Percentiles rank a stretch among this genome's conserved stretches.
These are phyloP conservation scores for Phalloptychus januarius DNA, from an alignment of 2,797 vertebrate genomes.

Conservation along the genomic window DNA sequence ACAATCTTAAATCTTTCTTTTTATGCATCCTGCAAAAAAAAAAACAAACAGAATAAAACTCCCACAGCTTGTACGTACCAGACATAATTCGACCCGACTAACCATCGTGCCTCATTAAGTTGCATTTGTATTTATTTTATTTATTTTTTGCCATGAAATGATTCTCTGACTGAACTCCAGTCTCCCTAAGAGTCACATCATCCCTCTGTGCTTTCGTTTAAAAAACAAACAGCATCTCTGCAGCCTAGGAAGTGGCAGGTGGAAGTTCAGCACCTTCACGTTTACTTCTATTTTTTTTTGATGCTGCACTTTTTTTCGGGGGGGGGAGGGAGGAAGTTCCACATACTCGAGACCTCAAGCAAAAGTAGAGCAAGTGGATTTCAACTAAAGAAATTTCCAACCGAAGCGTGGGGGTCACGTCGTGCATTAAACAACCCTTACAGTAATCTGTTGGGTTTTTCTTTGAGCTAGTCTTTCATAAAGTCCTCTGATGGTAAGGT, in stretches of 20 bases:
- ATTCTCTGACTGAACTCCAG: slow-evolving; percentile 17
- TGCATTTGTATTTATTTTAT: not conserved
- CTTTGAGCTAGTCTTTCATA: slow-evolving; percentile 2
- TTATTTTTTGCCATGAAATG: slow-evolving; percentile 11
- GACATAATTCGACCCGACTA: slow-evolving; percentile 64
- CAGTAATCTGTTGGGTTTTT: not conserved
- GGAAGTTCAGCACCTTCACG: slow-evolving; percentile 46
- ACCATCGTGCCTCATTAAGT: slow-evolving; percentile 48
- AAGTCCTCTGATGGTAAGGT: slow-evolving; percentile 10
- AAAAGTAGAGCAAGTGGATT: slow-evolving; percentile 14
- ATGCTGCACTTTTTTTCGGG: slow-evolving; percentile 35
- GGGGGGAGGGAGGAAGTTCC: not conserved
- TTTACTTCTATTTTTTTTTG: slow-evolving; percentile 11
- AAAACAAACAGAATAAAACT: slow-evolving; percentile 21
- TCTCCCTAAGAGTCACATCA: slow-evolving; percentile 8
- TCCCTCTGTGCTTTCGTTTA: slow-evolving; percentile 25
- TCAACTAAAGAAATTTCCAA: slow-evolving; percentile 1
- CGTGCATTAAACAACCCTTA: not conserved
- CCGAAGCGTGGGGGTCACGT: not conserved
- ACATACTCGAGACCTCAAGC: slow-evolving; percentile 20
- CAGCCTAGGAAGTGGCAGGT: slow-evolving; percentile 57
- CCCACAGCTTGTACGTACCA: slow-evolving; percentile 61
- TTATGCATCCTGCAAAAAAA: slow-evolving; percentile 26
- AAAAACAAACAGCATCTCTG: slow-evolving; percentile 22
- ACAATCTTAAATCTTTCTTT: slow-evolving; percentile 7